Evolutionary conservation across 2,888 invertebrate species (phyloP).

Genomic region (Aporophyla nigra): DNA sequence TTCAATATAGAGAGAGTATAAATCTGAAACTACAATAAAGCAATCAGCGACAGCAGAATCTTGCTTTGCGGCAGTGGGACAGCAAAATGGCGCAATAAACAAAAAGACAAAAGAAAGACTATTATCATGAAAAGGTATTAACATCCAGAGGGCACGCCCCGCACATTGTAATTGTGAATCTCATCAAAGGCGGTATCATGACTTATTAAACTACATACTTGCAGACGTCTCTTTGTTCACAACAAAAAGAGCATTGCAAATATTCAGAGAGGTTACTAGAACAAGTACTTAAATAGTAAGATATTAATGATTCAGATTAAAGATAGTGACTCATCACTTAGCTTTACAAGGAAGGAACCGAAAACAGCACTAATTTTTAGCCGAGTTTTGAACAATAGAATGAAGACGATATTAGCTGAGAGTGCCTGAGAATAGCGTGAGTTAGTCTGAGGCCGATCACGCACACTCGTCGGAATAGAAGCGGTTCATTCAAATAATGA

Average conservation of each 20-base stretch:
- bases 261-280: slow-evolving; percentile 80
- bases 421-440: slow-evolving; percentile 77
- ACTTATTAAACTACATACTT: slow-evolving; percentile 67
- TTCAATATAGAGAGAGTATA: background rate
- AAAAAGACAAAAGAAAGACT: slow-evolving; percentile 75
- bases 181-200: slow-evolving; percentile 71
- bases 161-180: slow-evolving; percentile 71
- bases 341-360: slow-evolving; percentile 66
- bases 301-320: slow-evolving; percentile 76
- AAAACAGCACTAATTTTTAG: slow-evolving; percentile 60
- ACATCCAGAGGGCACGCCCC: slow-evolving; percentile 70
- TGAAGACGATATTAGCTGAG: slow-evolving; percentile 48
- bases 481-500: slow-evolving; percentile 79
- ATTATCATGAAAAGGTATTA: slow-evolving; percentile 71
- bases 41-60: slow-evolving; percentile 56
- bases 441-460: slow-evolving; percentile 71
- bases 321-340: slow-evolving; percentile 76
- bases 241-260: slow-evolving; percentile 77
- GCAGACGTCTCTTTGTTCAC: slow-evolving; percentile 73
- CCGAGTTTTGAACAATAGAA: slow-evolving; percentile 68
- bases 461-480: slow-evolving; percentile 72
- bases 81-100: slow-evolving; percentile 77
- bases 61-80: slow-evolving; percentile 66
- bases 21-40: slow-evolving; percentile 27
- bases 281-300: slow-evolving; percentile 72